Conservation (phyloP, 2,888 invertebrate genomes). For the Entomobrya multifasciata region DNA sequence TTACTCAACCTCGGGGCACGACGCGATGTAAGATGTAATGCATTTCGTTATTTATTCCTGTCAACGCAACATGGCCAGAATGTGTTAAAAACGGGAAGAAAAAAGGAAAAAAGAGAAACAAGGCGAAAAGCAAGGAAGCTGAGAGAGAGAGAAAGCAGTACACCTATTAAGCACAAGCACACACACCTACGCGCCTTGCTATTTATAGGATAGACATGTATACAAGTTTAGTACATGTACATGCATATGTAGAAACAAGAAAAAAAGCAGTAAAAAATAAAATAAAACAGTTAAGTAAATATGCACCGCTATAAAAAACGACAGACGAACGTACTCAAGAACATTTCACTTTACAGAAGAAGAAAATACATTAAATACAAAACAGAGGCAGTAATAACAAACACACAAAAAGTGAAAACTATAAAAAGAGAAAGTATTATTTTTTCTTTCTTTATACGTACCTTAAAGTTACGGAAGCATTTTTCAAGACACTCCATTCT, state of each 20-base stretch:
- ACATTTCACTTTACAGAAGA: slow-evolving; percentile 43
- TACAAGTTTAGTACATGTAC: slow-evolving; percentile 1
- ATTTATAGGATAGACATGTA: not conserved
- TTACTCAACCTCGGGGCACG: slow-evolving; percentile 72
- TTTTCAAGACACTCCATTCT: slow-evolving; percentile 80
- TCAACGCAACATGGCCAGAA: slow-evolving; percentile 72
- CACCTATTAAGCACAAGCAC: slow-evolving; percentile 26
- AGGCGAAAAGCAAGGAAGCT: slow-evolving; percentile 17
- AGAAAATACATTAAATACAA: slow-evolving; percentile 50
- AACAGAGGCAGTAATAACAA: slow-evolving; percentile 32
- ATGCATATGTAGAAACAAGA: slow-evolving; percentile 38
- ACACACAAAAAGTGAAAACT: slow-evolving; percentile 45
- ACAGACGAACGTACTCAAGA: slow-evolving; percentile 27
- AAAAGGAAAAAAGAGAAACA: not conserved
- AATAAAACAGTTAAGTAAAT: slow-evolving; percentile 63
- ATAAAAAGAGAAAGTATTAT: slow-evolving; percentile 24
- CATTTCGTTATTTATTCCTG: slow-evolving; percentile 74
- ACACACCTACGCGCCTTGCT: slow-evolving; percentile 21
- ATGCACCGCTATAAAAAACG: slow-evolving; percentile 59
- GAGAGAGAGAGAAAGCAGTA: slow-evolving; percentile 19
- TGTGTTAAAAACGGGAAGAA: slow-evolving; percentile 59
- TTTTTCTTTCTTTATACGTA: slow-evolving; percentile 48
- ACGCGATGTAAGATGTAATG: slow-evolving; percentile 55
- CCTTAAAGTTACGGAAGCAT: slow-evolving; percentile 80
- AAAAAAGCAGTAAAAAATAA: slow-evolving; percentile 55